Base-by-base conservation (phyloP, 1,140 invertebrate genomes). In the Drosophila erecta region DNA sequence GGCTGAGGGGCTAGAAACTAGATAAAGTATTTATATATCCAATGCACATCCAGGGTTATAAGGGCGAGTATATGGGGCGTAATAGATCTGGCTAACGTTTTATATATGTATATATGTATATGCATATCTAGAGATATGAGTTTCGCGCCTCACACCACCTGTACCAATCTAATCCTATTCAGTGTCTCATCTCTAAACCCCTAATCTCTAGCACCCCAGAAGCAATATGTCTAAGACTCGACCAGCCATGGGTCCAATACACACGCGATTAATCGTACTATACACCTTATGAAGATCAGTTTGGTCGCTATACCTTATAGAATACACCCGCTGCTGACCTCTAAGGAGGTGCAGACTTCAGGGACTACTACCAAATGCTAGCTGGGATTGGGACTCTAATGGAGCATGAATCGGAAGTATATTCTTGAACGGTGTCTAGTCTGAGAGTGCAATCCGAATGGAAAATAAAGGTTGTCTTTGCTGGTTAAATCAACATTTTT, bases 211-310 rank as follows among this genome's bases (percentile, higher is more conserved):
- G 66, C 66, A 70, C 66, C 69, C 66, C 66, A 58, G 65, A 71
- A 51, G 47, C 46, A 37, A 22, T 74, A 30, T 15, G 14, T 15
- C 15, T 38, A 46, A 62, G 59, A 65, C 15, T 33, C 15, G 54
- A 20, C 41, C 43, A 37, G 30, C 51, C 50, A 33, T 38, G 57
- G 33, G 30, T 70, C 54, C 50, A 38, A 55, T 38, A 8, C 41
- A 59, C 58, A 37, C 54, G 43, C 55, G 22, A 46, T 43, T 79
- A 40, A 53, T 37, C 59, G 54, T 79, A 69, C 66, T 81, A 61
- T 87, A 87, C 79, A 86, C 50, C 55, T 83, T 79, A 76, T 64
- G 70, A 51, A 87, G 62, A 65, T 80, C 67, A 79, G 66, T 79
- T 65, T 86, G 83, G 83, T 86, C 83, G 61, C 79, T 81, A 73